phyloP scores from a whole-genome alignment of 1,140 invertebrate genomes.

The Lepidotrigona ventralis region DNA sequence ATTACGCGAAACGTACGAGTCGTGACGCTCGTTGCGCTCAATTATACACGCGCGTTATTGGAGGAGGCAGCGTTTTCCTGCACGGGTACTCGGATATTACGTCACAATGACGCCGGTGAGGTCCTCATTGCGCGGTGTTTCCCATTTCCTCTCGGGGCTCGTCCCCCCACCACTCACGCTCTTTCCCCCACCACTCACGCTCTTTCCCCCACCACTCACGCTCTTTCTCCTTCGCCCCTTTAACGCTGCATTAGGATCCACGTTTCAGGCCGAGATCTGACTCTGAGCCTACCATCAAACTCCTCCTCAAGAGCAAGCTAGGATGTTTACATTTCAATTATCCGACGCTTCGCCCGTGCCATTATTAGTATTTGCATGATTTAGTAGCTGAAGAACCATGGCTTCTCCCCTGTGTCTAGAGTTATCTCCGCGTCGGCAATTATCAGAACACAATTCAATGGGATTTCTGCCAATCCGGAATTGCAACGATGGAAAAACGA shows the following conservation, averaged over 20 bases:
- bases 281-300: constrained; percentile 43
- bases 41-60: neutral
- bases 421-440: constrained; percentile 50
- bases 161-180: constrained; percentile 22
- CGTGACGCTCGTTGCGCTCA: neutral
- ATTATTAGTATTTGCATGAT: constrained; percentile 75
- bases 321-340: constrained; percentile 75
- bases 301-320: constrained; percentile 36
- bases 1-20: neutral
- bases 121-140: constrained; percentile 29
- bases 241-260: neutral
- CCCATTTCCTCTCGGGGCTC: constrained; percentile 34
- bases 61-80: neutral
- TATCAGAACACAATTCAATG: constrained; percentile 14
- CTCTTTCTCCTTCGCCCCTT: constrained; percentile 21
- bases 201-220: constrained; percentile 1
- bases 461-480: neutral
- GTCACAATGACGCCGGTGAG: neutral
- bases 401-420: constrained; percentile 41
- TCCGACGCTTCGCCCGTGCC: constrained; percentile 66
- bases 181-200: constrained; percentile 13
- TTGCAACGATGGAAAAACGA: neutral
- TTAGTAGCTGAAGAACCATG: constrained; percentile 65
- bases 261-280: constrained; percentile 14
- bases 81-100: constrained; percentile 34